Evolutionary conservation across 2,113 vertebrate genomes (phyloP).

Genomic region (Bubo blakistoni): DNA sequence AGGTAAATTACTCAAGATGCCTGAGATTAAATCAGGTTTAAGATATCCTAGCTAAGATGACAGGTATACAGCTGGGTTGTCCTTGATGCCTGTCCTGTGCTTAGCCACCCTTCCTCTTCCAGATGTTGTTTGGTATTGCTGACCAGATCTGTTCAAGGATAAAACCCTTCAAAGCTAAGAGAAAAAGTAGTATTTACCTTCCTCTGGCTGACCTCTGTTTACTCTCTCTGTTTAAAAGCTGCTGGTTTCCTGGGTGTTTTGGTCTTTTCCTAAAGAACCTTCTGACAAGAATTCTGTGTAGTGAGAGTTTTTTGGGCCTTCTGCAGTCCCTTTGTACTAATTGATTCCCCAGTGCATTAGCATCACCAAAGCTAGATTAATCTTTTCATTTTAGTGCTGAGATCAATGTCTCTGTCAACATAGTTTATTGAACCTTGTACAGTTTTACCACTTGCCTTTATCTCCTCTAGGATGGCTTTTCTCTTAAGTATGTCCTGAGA

Average conservation of each 20-base stretch:
- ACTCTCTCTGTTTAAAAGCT: not conserved
- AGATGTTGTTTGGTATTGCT: not conserved
- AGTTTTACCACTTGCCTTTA: not conserved
- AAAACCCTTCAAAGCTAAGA: not conserved
- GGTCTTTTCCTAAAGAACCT: not conserved
- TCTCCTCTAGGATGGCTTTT: not conserved
- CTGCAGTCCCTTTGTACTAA: not conserved
- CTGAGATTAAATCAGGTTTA: not conserved
- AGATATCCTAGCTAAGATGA: not conserved
- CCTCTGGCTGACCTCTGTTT: not conserved
- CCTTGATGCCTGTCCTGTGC: not conserved
- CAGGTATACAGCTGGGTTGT: not conserved
- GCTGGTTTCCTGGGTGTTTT: constrained; percentile 9
- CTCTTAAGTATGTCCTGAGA: not conserved
- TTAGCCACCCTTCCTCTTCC: not conserved
- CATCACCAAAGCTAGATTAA: constrained; percentile 15
- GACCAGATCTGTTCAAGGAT: not conserved
- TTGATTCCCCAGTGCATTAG: not conserved
- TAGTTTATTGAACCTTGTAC: not conserved
- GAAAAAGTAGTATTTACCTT: not conserved
- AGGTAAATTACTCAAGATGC: not conserved
- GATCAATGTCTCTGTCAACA: not conserved
- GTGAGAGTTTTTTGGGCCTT: not conserved
- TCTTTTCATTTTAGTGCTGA: constrained; percentile 19
- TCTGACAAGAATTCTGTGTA: not conserved